Evolutionary conservation across 2,113 vertebrate species (phyloP).

Genomic region (Gulo gulo): DNA sequence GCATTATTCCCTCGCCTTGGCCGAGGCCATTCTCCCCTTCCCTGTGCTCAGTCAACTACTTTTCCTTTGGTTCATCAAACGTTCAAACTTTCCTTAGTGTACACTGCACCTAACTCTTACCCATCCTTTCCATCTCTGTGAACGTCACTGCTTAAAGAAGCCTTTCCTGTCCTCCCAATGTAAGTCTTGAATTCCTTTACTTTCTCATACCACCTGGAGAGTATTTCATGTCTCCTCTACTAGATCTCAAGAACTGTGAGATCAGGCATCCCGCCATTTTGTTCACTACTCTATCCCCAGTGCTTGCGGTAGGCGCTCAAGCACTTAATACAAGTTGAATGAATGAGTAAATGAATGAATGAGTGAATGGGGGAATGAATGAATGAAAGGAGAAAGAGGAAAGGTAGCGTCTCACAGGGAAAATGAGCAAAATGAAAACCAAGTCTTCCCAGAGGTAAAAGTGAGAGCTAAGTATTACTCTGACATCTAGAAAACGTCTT

Average conservation of each 20-base stretch:
- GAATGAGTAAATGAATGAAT: not conserved
- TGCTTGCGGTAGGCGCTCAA: not conserved
- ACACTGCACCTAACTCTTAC: not conserved
- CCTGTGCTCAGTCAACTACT: not conserved
- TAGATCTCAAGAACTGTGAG: not conserved
- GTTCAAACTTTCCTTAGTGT: not conserved
- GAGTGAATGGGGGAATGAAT: not conserved
- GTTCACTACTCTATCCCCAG: not conserved
- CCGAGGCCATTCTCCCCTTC: not conserved
- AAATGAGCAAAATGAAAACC: conserved; percentile 11
- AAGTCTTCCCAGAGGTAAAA: not conserved
- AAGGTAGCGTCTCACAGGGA: not conserved
- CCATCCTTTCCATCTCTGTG: not conserved
- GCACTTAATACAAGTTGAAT: not conserved
- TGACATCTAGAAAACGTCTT: not conserved
- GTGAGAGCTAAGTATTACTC: not conserved
- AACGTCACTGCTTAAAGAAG: not conserved
- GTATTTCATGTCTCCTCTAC: not conserved
- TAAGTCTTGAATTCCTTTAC: not conserved
- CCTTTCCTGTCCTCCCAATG: not conserved
- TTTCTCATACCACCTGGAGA: not conserved
- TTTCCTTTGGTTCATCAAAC: not conserved
- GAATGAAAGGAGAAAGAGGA: not conserved
- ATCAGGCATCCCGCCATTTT: not conserved
- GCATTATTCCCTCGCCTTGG: not conserved